Evolutionary conservation across 2,797 vertebrate species (phyloP), one percentile per base, ranked within the genome.

Genomic region (Orientallactaga sibirica): DNA sequence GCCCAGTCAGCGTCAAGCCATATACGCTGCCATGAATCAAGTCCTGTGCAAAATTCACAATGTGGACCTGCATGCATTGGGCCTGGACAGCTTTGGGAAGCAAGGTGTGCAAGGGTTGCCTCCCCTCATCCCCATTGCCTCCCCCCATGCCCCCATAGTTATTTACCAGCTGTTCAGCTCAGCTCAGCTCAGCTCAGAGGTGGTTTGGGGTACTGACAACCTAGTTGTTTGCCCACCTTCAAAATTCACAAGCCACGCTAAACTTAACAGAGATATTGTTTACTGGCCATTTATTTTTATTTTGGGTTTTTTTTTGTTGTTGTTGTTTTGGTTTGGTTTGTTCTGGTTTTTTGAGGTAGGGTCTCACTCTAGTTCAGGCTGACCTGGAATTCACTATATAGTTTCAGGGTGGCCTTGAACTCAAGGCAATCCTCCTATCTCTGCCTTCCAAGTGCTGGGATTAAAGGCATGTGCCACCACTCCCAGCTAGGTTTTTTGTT

Each of bases 1-100:
- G 15, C 97, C 96, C 1, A 7, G 66, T 94, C 97, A 87, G 88
- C 96, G 98, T 81, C 5, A 6, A 71, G 98, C 97, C 64, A 22
- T 98, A 4, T 99, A 98, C 66, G 20, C 88, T 24, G 98, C 98
- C 94, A 98, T 99, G 98, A 98, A 98, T 52, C 90, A 77, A 33
- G 97, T 98, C 71, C 97, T 99, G 20, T 98, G 98, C 92, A 97
- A 97, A 88, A 98, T 99, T 96, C 99, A 99, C 97, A 97, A 97
- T 0, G 95, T 98, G 91, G 95, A 98, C 19, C 81, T 98, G 19
- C 80, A 94, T 76, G 95, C 97, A 33, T 92, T 90, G 0, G 90
- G 96, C 67, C 97, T 99, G 88, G 97, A 98, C 77, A 96, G 98
- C 92, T 97, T 98, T 0, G 84, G 97, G 77, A 98, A 98, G 96